A percentile compares a stretch with the other conserved stretches of the same genome.
phyloP scores from a whole-genome alignment of 2,113 vertebrate genomes.

The Lampris incognitus region DNA sequence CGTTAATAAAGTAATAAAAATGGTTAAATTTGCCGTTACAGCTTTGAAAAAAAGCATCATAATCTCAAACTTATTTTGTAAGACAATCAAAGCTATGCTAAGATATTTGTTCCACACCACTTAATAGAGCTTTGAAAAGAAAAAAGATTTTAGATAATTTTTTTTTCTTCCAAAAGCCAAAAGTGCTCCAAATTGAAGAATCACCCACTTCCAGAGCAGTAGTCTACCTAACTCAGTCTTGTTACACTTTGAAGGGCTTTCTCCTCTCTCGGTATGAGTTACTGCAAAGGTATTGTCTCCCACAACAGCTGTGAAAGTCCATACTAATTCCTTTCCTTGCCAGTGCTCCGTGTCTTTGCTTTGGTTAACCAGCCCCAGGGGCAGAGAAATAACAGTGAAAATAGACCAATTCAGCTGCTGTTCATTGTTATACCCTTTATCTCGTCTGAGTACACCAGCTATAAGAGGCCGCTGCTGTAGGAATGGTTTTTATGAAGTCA shows the following conservation, averaged over 20 bases:
- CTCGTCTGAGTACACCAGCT: neutral
- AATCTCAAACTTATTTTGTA: too few species aligned
- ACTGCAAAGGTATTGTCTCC: slow-evolving; percentile 41
- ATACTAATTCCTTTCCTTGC: slow-evolving; percentile 28
- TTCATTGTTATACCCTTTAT: neutral
- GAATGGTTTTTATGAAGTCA: neutral
- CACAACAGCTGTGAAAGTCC: slow-evolving; percentile 51
- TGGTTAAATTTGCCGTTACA: too few species aligned
- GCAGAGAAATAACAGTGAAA: neutral
- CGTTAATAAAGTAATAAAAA: too few species aligned
- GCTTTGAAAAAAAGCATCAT: too few species aligned
- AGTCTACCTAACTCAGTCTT: neutral
- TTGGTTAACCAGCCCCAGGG: neutral
- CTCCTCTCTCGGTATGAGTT: slow-evolving; percentile 15
- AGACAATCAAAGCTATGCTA: too few species aligned
- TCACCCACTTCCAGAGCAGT: too few species aligned
- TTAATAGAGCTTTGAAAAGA: too few species aligned
- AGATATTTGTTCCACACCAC: too few species aligned
- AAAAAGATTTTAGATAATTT: too few species aligned
- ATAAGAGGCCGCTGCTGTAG: neutral
- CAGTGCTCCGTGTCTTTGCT: slow-evolving; percentile 11
- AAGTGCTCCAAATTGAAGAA: too few species aligned
- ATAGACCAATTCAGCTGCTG: neutral
- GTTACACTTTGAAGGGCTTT: slow-evolving; percentile 13
- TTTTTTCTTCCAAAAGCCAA: too few species aligned